Conservation (phyloP, 2,888 invertebrate species). For the Xestia c-nigrum region DNA sequence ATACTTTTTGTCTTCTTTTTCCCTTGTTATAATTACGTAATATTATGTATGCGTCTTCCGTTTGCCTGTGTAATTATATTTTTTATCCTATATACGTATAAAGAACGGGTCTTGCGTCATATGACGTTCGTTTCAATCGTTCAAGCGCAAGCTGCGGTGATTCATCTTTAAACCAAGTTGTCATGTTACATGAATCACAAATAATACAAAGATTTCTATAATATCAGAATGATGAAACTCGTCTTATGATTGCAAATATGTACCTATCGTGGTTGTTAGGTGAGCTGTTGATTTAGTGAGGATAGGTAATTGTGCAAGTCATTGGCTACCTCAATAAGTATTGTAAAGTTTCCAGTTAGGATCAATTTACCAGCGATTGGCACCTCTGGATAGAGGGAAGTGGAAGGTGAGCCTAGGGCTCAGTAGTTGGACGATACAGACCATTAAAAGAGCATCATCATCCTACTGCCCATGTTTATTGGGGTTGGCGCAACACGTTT, state of each 20-base stretch:
- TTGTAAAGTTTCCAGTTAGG: no score
- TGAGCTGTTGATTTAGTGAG: not conserved
- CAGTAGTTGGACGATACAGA: no score
- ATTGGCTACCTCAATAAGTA: no score
- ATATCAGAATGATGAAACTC: conserved; percentile 23
- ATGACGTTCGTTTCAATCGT: conserved; percentile 12
- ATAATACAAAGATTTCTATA: not conserved
- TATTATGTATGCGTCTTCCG: not conserved
- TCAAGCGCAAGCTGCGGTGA: conserved; percentile 18
- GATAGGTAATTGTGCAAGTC: not conserved
- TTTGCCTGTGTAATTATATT: not conserved
- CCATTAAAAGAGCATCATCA: no score
- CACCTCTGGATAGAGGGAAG: no score
- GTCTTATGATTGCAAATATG: not conserved
- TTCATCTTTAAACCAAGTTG: conserved; percentile 10
- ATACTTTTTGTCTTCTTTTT: not conserved
- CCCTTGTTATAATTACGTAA: not conserved
- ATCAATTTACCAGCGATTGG: no score
- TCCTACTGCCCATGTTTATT: no score
- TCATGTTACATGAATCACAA: conserved; percentile 25
- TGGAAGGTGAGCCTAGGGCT: no score
- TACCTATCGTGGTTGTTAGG: not conserved
- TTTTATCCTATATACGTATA: not conserved
- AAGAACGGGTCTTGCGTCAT: conserved; percentile 14
- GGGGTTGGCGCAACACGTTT: no score